Evolutionary conservation across 2,888 invertebrate species (phyloP).

Genomic region (Amphipyra berbera): DNA sequence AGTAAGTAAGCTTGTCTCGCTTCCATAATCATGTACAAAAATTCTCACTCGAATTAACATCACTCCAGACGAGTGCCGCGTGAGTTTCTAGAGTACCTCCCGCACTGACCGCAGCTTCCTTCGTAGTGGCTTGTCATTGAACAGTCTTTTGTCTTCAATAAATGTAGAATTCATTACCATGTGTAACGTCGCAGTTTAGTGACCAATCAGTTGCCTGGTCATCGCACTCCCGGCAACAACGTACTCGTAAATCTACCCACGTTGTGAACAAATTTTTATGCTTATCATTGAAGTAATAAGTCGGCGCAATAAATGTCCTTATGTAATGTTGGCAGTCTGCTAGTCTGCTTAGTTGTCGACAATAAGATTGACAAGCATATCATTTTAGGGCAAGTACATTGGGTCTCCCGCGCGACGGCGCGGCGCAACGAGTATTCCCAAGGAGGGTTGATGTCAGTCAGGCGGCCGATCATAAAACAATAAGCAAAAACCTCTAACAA

Average conservation of each 20-base stretch:
- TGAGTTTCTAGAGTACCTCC: slow-evolving; percentile 16
- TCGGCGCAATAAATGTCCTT: no score
- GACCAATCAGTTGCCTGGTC: slow-evolving; percentile 48
- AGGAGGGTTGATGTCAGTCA: no score
- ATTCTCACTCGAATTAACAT: neutral
- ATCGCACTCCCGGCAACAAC: slow-evolving; percentile 35
- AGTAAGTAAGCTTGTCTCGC: no score
- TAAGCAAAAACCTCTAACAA: no score
- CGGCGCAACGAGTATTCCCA: no score
- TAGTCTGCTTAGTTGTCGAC: no score
- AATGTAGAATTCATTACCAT: slow-evolving; percentile 43
- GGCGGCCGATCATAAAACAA: no score
- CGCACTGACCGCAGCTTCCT: slow-evolving; percentile 51
- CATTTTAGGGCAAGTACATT: no score
- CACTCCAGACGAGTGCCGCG: neutral
- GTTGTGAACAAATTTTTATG: slow-evolving; percentile 24
- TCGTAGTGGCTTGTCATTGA: slow-evolving; percentile 28
- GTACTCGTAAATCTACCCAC: slow-evolving; percentile 36
- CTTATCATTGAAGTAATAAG: slow-evolving; percentile 5
- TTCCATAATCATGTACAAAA: no score
- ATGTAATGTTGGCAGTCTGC: no score
- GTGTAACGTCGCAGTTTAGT: slow-evolving; percentile 24
- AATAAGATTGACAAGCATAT: no score
- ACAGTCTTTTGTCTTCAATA: slow-evolving; percentile 51
- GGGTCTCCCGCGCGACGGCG: no score